A percentile compares a stretch with the other conserved stretches of the same genome.
These are phyloP conservation scores for Temnothorax longispinosus DNA, from an alignment of 1,140 invertebrate species.

Conservation along the genomic window DNA sequence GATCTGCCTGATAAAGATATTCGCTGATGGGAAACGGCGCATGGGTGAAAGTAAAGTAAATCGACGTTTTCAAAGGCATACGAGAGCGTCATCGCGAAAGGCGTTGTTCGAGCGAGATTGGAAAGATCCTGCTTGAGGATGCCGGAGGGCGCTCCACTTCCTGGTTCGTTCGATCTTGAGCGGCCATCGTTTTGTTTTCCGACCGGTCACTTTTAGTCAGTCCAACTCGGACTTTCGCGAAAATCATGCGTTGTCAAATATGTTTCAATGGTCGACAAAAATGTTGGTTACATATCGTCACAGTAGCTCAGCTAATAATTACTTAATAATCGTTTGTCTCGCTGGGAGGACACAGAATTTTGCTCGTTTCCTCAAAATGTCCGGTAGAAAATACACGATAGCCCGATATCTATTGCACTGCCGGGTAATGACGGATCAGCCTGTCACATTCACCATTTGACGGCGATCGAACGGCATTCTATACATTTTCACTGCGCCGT, in stretches of 20 bases:
- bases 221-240: slow-evolving; percentile 20
- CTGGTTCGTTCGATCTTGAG: slow-evolving; percentile 17
- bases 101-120: slow-evolving; percentile 61
- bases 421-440: background rate
- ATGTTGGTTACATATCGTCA: background rate
- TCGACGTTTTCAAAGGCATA: slow-evolving; percentile 46
- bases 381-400: background rate
- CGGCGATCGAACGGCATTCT: slow-evolving; percentile 49
- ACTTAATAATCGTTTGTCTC: background rate
- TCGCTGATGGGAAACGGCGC: slow-evolving; percentile 1
- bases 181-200: slow-evolving; percentile 10
- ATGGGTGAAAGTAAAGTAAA: slow-evolving; percentile 79
- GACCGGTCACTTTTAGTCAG: background rate
- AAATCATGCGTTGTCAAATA: slow-evolving; percentile 29
- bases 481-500: slow-evolving; percentile 77
- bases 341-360: background rate
- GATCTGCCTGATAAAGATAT: slow-evolving; percentile 4
- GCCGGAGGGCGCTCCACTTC: slow-evolving; percentile 65
- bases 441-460: slow-evolving; percentile 10
- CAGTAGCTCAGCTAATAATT: background rate
- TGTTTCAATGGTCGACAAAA: background rate
- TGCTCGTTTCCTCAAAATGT: slow-evolving; percentile 56
- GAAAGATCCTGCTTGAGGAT: slow-evolving; percentile 51
- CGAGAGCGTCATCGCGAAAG: slow-evolving; percentile 45
- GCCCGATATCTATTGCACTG: slow-evolving; percentile 19